Evolutionary conservation across 2,888 invertebrate genomes (phyloP).

Genomic region (Glaucopsyche alexis): DNA sequence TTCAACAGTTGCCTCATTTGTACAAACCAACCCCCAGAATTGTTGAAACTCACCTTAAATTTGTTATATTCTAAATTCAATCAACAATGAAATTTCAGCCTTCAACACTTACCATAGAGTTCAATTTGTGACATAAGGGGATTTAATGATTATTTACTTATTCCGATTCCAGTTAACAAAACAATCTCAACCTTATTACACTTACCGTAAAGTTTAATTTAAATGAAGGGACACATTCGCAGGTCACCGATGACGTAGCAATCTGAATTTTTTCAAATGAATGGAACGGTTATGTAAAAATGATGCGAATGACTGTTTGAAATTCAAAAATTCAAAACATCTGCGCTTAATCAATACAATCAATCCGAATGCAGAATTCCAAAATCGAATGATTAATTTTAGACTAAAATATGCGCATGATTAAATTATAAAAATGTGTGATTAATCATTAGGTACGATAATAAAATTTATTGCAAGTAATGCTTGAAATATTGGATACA

Average conservation of each 20-base stretch:
- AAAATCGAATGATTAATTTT: conserved; percentile 24
- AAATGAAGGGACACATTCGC: conserved; percentile 37
- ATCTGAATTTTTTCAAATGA: conserved; percentile 62
- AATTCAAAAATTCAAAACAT: conserved; percentile 42
- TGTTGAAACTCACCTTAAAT: conserved; percentile 44
- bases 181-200: conserved; percentile 31
- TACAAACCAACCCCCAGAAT: conserved; percentile 55
- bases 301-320: conserved; percentile 47
- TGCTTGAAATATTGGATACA: not conserved
- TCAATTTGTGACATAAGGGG: not conserved
- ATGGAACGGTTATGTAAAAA: conserved; percentile 42
- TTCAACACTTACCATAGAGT: conserved; percentile 30
- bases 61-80: conserved; percentile 28
- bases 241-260: conserved; percentile 59
- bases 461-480: not conserved
- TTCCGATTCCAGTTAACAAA: conserved; percentile 20
- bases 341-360: conserved; percentile 29
- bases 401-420: conserved; percentile 2
- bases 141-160: conserved; percentile 31
- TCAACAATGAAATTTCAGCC: conserved; percentile 12
- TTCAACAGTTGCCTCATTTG: conserved; percentile 74
- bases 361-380: conserved; percentile 22
- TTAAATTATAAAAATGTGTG: not conserved
- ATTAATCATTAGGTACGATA: not conserved
- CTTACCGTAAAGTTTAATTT: not conserved